A percentile compares a stretch with the other conserved stretches of the same genome.
Conservation (phyloP, 1,140 invertebrate species). For the Drosophila tani region DNA sequence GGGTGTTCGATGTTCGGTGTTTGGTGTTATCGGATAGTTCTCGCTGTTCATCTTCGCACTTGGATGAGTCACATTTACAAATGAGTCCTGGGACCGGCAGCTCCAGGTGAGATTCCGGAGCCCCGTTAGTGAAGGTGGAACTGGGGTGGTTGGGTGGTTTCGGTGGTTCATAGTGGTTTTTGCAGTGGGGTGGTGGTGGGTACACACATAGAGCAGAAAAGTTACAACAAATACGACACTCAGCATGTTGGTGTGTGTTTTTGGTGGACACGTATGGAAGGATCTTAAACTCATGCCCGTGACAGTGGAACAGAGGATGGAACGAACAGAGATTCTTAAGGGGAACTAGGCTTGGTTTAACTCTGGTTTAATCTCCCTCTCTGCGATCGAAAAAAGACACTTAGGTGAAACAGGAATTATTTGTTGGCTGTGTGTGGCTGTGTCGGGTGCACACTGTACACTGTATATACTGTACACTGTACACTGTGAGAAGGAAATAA, state of each 20-base stretch:
- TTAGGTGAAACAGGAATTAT: slow-evolving; percentile 37
- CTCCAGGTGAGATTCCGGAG: slow-evolving; percentile 30
- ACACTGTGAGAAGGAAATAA: slow-evolving; percentile 65
- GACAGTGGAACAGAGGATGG: slow-evolving; percentile 21
- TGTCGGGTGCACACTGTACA: slow-evolving; percentile 23
- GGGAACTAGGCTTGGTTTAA: slow-evolving; percentile 17
- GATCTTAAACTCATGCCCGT: slow-evolving; percentile 65
- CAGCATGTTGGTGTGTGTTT: slow-evolving; percentile 37
- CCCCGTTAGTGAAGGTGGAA: slow-evolving; percentile 44
- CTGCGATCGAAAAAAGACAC: slow-evolving; percentile 42
- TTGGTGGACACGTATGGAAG: slow-evolving; percentile 46
- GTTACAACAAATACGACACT: slow-evolving; percentile 70
- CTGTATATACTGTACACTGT: slow-evolving; percentile 20
- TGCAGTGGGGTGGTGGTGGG: slow-evolving; percentile 21
- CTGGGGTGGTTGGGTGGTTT: slow-evolving; percentile 23
- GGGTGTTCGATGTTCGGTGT: neutral
- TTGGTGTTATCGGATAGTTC: slow-evolving; percentile 48
- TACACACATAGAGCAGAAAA: slow-evolving; percentile 66
- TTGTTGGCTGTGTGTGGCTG: slow-evolving; percentile 30
- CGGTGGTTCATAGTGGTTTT: slow-evolving; percentile 2
- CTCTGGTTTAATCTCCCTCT: slow-evolving; percentile 17
- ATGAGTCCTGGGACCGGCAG: slow-evolving; percentile 31
- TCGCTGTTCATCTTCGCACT: slow-evolving; percentile 47
- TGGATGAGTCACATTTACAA: slow-evolving; percentile 47
- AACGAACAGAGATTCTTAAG: slow-evolving; percentile 26